These are phyloP conservation scores for Hybognathus amarus DNA, from an alignment of 2,797 vertebrate genomes.

Conservation along the genomic window DNA sequence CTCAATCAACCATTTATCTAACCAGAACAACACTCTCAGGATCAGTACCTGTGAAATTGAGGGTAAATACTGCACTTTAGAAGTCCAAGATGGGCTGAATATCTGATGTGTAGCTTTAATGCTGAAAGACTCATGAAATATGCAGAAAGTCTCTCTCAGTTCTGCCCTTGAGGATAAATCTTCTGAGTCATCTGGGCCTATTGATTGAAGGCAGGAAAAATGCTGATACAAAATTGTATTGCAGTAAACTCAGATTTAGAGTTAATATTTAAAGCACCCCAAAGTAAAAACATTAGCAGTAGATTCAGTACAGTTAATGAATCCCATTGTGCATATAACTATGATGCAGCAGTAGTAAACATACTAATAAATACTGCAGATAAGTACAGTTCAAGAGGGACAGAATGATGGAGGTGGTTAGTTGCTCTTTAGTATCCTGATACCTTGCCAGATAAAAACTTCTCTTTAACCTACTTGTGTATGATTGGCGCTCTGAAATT, in stretches of 20 bases:
- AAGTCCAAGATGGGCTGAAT: slow-evolving; percentile 26
- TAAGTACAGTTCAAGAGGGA: not conserved
- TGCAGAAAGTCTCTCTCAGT: slow-evolving; percentile 50
- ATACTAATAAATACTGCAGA: not conserved
- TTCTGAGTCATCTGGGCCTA: slow-evolving; percentile 43
- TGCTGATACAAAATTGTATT: slow-evolving; percentile 41
- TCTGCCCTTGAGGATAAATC: slow-evolving; percentile 33
- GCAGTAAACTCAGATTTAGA: slow-evolving; percentile 44
- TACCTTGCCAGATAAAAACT: not conserved
- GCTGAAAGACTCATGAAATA: slow-evolving; percentile 57
- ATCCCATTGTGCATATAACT: not conserved
- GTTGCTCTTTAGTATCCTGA: not conserved
- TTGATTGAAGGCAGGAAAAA: slow-evolving; percentile 46
- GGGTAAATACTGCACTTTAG: slow-evolving; percentile 21
- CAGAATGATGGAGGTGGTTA: not conserved
- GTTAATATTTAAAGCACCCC: slow-evolving; percentile 13
- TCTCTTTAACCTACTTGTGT: not conserved
- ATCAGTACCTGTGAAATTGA: not conserved
- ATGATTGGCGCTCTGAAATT: not conserved
- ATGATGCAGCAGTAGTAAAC: not conserved
- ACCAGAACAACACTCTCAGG: not conserved
- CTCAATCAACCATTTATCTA: not conserved
- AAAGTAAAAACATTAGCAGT: not conserved
- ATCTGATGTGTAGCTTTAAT: slow-evolving; percentile 50
- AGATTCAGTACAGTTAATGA: not conserved